Percentiles rank a stretch among this genome's conserved stretches.
Evolutionary conservation across 2,888 invertebrate species (phyloP).

Genomic region (Dryomyza anilis): DNA sequence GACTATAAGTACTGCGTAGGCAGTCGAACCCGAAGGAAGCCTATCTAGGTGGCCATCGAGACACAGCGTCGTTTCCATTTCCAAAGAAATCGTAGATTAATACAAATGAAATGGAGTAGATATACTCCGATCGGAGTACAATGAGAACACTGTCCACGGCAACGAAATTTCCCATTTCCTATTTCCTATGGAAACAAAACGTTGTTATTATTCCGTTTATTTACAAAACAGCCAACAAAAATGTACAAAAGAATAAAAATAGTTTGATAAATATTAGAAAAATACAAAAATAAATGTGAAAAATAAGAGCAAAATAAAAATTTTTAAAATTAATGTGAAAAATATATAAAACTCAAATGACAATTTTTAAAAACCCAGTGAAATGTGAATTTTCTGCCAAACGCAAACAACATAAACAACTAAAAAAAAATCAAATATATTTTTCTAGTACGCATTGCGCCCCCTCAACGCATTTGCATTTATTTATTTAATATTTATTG

Average conservation of each 20-base stretch:
- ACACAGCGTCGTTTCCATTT: too few relatives aligned
- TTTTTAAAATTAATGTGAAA: neutral
- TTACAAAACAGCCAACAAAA: slow-evolving; percentile 1
- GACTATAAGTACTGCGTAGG: too few relatives aligned
- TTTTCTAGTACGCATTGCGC: neutral
- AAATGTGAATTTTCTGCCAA: neutral
- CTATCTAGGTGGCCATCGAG: too few relatives aligned
- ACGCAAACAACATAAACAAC: neutral
- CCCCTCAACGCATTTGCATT: too few relatives aligned
- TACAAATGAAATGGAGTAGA: too few relatives aligned
- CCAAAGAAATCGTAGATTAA: too few relatives aligned
- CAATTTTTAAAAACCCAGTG: neutral
- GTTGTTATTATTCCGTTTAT: neutral
- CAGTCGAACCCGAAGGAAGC: too few relatives aligned
- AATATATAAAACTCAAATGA: neutral
- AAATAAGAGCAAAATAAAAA: neutral
- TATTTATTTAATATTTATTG: neutral
- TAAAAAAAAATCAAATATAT: neutral
- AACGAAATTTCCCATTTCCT: neutral
- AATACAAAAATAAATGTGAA: neutral
- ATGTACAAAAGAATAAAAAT: neutral
- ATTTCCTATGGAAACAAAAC: slow-evolving; percentile 4
- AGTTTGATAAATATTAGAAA: neutral
- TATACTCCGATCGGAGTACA: too few relatives aligned
- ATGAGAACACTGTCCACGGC: too few relatives aligned